Conservation (phyloP, 2,888 invertebrate species). For the Drosophila kuntzei region DNA sequence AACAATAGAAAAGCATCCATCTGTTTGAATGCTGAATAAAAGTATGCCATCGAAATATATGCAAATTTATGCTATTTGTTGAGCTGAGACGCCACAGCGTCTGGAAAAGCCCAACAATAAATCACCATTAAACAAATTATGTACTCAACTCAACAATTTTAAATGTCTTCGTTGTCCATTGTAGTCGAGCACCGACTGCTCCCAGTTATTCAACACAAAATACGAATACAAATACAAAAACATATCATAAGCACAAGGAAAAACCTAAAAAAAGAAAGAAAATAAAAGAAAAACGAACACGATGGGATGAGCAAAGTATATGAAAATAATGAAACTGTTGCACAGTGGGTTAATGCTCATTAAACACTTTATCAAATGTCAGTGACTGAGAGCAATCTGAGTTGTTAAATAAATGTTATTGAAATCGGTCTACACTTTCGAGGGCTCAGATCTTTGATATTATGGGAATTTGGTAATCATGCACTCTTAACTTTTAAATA, state of each 20-base stretch:
- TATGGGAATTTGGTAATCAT: no score
- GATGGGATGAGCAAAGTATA: slow-evolving; percentile 11
- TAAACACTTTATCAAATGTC: background rate
- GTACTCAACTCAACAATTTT: slow-evolving; percentile 74
- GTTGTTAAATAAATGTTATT: no score
- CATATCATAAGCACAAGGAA: slow-evolving; percentile 8
- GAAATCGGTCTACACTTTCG: no score
- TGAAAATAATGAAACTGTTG: slow-evolving; percentile 15
- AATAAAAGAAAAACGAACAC: slow-evolving; percentile 6
- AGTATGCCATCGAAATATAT: slow-evolving; percentile 50
- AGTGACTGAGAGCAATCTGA: background rate
- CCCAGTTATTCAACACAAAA: slow-evolving; percentile 39
- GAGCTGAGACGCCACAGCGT: slow-evolving; percentile 33
- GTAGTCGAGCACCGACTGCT: slow-evolving; percentile 32
- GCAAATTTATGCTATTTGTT: slow-evolving; percentile 70
- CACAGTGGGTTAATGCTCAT: slow-evolving; percentile 17
- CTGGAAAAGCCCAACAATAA: slow-evolving; percentile 64
- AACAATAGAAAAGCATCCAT: no score
- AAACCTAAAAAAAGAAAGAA: background rate
- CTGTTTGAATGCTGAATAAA: background rate
- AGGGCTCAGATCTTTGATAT: no score
- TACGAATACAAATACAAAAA: slow-evolving; percentile 10
- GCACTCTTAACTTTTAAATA: no score
- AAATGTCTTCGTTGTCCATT: slow-evolving; percentile 68
- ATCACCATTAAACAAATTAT: slow-evolving; percentile 81